A percentile compares a stretch with the other conserved stretches of the same genome.
These are phyloP conservation scores for Nomada ruficornis DNA, from an alignment of 2,888 invertebrate species.

Conservation along the genomic window DNA sequence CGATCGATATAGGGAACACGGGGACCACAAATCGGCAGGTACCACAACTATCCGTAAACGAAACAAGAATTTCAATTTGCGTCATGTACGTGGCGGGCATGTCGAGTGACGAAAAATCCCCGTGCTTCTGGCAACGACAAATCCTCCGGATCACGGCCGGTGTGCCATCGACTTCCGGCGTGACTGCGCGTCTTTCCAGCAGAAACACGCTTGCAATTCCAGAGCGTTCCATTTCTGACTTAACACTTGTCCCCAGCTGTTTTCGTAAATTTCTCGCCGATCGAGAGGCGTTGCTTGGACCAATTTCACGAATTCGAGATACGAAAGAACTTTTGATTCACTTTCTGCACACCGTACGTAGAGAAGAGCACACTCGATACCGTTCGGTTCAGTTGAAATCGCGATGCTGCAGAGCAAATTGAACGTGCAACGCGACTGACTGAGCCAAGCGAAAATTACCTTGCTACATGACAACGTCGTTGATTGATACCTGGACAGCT, in stretches of 20 bases:
- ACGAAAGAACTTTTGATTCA: not conserved
- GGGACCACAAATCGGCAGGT: slow-evolving; percentile 55
- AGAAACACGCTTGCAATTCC: slow-evolving; percentile 28
- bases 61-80: slow-evolving; percentile 82
- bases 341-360: not conserved
- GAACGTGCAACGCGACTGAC: slow-evolving; percentile 17
- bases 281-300: slow-evolving; percentile 32
- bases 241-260: slow-evolving; percentile 16
- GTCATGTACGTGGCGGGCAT: slow-evolving; percentile 73
- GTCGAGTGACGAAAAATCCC: slow-evolving; percentile 61
- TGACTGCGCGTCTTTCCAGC: slow-evolving; percentile 21
- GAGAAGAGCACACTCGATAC: not conserved
- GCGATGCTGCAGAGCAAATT: slow-evolving; percentile 21
- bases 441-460: slow-evolving; percentile 6
- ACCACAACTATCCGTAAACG: slow-evolving; percentile 74
- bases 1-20: slow-evolving; percentile 46
- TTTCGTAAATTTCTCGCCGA: slow-evolving; percentile 22
- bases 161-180: slow-evolving; percentile 50
- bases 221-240: slow-evolving; percentile 22
- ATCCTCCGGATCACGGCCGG: slow-evolving; percentile 25
- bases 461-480: slow-evolving; percentile 13
- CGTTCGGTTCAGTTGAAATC: slow-evolving; percentile 6
- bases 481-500: slow-evolving; percentile 15
- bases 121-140: slow-evolving; percentile 35
- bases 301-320: slow-evolving; percentile 34